Conservation (phyloP, 2,888 invertebrate species). For the Lithosia quadra region DNA sequence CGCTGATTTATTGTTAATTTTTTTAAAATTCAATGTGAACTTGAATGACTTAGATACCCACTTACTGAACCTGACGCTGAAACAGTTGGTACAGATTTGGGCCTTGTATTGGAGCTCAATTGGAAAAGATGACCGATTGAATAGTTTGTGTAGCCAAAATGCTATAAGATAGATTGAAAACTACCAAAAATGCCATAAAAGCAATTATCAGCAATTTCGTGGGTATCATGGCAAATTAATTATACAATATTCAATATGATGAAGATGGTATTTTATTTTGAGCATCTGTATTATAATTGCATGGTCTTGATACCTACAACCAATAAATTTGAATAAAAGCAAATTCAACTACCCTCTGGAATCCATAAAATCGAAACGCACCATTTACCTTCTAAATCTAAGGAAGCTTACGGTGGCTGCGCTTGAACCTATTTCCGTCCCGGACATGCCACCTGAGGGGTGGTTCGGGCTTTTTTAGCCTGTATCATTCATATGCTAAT, state of each 20-base stretch:
- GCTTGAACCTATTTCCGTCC: slow-evolving; percentile 74
- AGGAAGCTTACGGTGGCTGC: slow-evolving; percentile 52
- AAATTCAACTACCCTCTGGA: background rate
- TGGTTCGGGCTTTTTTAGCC: slow-evolving; percentile 66
- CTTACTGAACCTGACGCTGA: too few relatives aligned
- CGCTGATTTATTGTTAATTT: slow-evolving; percentile 39
- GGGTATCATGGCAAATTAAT: too few relatives aligned
- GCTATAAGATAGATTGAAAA: too few relatives aligned
- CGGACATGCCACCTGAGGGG: slow-evolving; percentile 71
- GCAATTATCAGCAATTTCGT: too few relatives aligned
- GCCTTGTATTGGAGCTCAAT: too few relatives aligned
- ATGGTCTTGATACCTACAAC: background rate
- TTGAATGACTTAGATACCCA: too few relatives aligned
- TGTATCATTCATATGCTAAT: slow-evolving; percentile 83
- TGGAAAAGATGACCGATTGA: too few relatives aligned
- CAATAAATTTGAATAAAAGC: background rate
- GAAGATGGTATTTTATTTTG: background rate
- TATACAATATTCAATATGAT: too few relatives aligned
- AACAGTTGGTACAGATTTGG: too few relatives aligned
- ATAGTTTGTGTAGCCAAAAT: too few relatives aligned
- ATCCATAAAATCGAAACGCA: slow-evolving; percentile 33
- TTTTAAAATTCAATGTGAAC: background rate
- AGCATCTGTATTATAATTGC: background rate
- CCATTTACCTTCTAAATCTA: slow-evolving; percentile 47
- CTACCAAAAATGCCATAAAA: too few relatives aligned